These are phyloP conservation scores for Todus mexicanus DNA, from an alignment of 2,797 vertebrate species.

Conservation along the genomic window DNA sequence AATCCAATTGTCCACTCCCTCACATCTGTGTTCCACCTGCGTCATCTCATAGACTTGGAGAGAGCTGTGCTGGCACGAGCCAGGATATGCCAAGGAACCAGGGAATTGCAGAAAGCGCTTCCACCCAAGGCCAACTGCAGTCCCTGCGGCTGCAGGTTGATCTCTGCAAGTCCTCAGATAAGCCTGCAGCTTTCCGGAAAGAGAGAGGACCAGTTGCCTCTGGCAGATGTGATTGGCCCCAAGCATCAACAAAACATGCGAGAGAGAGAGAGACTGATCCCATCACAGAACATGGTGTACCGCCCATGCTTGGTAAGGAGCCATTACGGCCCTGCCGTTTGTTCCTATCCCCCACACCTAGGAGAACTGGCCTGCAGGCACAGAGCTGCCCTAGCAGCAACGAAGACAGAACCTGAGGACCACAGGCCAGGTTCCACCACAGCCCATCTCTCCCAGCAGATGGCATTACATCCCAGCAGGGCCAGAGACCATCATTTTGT, in stretches of 20 bases:
- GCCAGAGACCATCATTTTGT: neutral
- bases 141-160: neutral
- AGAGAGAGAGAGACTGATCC: too few relatives aligned
- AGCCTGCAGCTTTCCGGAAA: neutral
- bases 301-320: too few relatives aligned
- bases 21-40: neutral
- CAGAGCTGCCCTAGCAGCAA: neutral
- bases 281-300: too few relatives aligned
- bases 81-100: neutral
- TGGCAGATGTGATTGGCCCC: neutral
- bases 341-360: too few relatives aligned
- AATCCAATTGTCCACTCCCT: neutral
- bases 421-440: neutral
- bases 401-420: neutral
- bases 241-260: neutral
- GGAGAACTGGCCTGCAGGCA: neutral
- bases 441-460: neutral
- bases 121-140: fast-evolving
- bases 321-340: fast-evolving
- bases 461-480: neutral
- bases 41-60: neutral
- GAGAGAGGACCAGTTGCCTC: neutral
- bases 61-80: neutral
- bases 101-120: neutral
- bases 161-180: neutral